A percentile compares a stretch with the other conserved stretches of the same genome.
Conservation (phyloP, 2,888 invertebrate species). For the Ctena decussata region DNA sequence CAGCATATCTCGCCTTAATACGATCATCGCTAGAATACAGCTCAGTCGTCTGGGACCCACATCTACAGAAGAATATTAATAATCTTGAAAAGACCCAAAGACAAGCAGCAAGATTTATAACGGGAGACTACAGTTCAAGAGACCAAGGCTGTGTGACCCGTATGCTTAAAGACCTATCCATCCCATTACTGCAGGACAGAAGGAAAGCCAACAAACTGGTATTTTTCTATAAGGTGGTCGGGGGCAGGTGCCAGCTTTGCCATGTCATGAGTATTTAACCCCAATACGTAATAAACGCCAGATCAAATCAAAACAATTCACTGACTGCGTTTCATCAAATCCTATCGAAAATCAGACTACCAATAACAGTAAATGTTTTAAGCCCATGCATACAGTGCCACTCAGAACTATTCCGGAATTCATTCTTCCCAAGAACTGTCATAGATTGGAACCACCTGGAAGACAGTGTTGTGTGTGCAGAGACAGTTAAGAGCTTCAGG, state of each 20-base stretch:
- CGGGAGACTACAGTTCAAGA: constrained; percentile 21
- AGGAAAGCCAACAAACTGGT: constrained; percentile 10
- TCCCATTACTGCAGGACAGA: constrained; percentile 7
- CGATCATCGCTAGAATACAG: constrained; percentile 47
- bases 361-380: not conserved
- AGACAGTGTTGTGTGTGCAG: too few species aligned
- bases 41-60: constrained; percentile 43
- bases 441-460: too few species aligned
- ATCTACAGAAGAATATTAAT: constrained; percentile 36
- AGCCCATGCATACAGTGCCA: too few species aligned
- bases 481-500: too few species aligned
- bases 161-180: constrained; percentile 17
- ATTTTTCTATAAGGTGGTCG: constrained; percentile 13
- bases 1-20: constrained; percentile 24
- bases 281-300: not conserved
- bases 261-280: constrained; percentile 1
- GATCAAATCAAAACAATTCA: not conserved
- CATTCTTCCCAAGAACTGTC: too few species aligned
- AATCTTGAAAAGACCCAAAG: too few species aligned
- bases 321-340: not conserved
- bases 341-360: not conserved
- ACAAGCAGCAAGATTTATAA: too few species aligned
- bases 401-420: too few species aligned
- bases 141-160: constrained; percentile 25
- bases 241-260: constrained; percentile 18